These are phyloP conservation scores for Morpho deidamia DNA, from an alignment of 2,888 invertebrate genomes.

Conservation along the genomic window DNA sequence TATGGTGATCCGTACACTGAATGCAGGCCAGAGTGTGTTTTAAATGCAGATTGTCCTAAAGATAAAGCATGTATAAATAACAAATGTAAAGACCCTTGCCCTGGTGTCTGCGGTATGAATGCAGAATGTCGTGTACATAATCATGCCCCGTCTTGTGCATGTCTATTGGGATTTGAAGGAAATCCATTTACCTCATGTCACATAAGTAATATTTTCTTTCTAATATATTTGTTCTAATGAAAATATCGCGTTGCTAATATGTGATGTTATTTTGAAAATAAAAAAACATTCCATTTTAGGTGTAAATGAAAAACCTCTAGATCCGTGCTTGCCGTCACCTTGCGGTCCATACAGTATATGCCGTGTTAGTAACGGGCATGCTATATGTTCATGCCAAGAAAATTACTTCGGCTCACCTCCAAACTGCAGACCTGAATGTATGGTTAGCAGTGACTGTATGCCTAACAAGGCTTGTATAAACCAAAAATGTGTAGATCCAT, in stretches of 20 bases:
- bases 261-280: neutral
- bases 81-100: constrained; percentile 91
- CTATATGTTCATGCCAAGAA: constrained; percentile 88
- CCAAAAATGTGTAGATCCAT: constrained; percentile 89
- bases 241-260: neutral
- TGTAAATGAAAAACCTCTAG: constrained; percentile 51
- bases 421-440: constrained; percentile 88
- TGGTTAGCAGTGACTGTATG: constrained; percentile 89
- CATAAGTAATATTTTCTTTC: constrained; percentile 44
- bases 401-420: constrained; percentile 69
- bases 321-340: constrained; percentile 82
- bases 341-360: constrained; percentile 91
- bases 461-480: constrained; percentile 89
- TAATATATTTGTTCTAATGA: neutral
- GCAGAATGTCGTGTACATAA: constrained; percentile 90
- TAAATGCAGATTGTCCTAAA: constrained; percentile 89
- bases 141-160: constrained; percentile 89
- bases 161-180: constrained; percentile 85
- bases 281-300: constrained; percentile 41
- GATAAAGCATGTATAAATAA: constrained; percentile 88
- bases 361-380: constrained; percentile 83
- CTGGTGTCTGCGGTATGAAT: constrained; percentile 89
- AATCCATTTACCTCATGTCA: constrained; percentile 88
- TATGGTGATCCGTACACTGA: constrained; percentile 91
- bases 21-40: constrained; percentile 93